Conservation (phyloP, 2,888 invertebrate species). For the Drosophila tanythrix region DNA sequence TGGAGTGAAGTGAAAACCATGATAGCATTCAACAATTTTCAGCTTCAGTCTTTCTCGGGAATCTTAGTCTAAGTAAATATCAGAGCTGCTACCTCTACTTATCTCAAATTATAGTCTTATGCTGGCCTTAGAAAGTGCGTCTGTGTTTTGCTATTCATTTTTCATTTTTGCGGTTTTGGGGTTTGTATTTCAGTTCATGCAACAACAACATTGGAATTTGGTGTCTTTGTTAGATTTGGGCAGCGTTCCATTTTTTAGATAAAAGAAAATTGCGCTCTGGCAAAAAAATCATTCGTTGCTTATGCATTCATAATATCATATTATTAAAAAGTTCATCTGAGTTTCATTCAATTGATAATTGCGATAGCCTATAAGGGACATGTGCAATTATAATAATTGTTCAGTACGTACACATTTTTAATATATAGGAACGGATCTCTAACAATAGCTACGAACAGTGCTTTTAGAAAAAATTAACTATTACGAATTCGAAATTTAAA, state of each 20-base stretch:
- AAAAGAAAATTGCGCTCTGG: neutral
- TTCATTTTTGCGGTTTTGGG: neutral
- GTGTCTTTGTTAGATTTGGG: neutral
- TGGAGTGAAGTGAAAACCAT: slow-evolving; percentile 16
- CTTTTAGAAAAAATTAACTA: neutral
- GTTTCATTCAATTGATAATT: neutral
- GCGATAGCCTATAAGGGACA: neutral
- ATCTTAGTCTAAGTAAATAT: slow-evolving; percentile 1
- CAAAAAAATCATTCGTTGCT: neutral
- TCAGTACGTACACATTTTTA: neutral
- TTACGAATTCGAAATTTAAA: neutral
- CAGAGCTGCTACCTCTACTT: neutral
- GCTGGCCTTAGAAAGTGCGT: slow-evolving; percentile 5
- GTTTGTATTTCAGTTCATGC: neutral
- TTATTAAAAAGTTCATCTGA: neutral
- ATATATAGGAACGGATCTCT: neutral
- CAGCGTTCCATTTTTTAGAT: neutral
- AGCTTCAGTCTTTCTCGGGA: neutral
- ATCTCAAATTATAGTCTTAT: slow-evolving; percentile 12
- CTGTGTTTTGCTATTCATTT: neutral
- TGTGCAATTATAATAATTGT: neutral
- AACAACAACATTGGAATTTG: neutral
- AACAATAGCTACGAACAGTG: neutral
- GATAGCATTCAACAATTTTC: slow-evolving; percentile 9
- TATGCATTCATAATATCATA: neutral